Evolutionary conservation across 1,140 invertebrate species (phyloP).

Genomic region (Zaprionus gabonicus): DNA sequence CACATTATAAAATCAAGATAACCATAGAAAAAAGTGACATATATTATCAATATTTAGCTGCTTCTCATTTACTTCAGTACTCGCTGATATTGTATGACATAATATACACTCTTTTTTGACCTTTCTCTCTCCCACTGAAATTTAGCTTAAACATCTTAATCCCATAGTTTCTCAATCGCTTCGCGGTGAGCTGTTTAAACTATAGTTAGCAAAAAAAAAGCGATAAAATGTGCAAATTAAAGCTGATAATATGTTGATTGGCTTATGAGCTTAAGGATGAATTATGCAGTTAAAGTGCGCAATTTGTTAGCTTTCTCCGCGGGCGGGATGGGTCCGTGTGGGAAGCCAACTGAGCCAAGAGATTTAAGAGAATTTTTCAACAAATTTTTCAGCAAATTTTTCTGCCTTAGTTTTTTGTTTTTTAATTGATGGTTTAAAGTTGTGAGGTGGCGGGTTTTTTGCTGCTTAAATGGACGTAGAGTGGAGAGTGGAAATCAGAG

Average conservation of each 20-base stretch:
- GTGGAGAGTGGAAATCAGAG: neutral
- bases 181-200: neutral
- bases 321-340: neutral
- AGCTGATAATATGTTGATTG: conserved; percentile 21
- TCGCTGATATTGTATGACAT: no score
- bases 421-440: neutral
- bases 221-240: conserved; percentile 10
- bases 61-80: no score
- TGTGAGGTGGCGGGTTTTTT: neutral
- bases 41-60: no score
- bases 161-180: neutral
- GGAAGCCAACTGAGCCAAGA: neutral
- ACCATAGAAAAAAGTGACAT: no score
- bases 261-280: conserved; percentile 5
- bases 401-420: neutral
- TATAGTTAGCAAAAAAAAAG: neutral
- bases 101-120: no score
- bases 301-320: neutral
- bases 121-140: neutral
- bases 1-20: no score
- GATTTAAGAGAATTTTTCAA: neutral
- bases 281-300: conserved; percentile 12
- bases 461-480: neutral
- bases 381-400: neutral
- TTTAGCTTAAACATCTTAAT: neutral